phyloP scores from a whole-genome alignment of 2,888 invertebrate species.

The Ramazzottius varieornatus region DNA sequence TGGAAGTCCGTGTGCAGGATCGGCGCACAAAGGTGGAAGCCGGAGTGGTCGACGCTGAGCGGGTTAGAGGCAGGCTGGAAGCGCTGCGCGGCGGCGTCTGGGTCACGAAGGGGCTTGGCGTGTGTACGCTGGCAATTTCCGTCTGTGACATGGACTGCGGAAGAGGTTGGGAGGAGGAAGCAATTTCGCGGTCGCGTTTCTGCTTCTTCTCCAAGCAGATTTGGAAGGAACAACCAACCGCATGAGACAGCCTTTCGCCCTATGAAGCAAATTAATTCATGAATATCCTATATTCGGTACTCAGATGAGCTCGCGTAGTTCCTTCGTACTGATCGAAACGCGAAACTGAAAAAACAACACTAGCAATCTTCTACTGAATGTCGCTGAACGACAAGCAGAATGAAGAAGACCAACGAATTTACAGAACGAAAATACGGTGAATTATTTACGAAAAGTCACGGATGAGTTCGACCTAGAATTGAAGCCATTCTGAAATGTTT shows the following conservation, averaged over 20 bases:
- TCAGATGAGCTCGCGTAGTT: constrained; percentile 6
- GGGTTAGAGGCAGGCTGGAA: constrained; percentile 27
- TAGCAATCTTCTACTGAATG: constrained; percentile 8
- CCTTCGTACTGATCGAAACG: neutral
- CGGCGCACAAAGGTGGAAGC: constrained; percentile 61
- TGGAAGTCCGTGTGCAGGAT: constrained; percentile 64
- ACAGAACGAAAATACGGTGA: too few species aligned
- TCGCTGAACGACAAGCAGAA: neutral
- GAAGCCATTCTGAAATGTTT: too few species aligned
- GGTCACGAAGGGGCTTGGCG: constrained; percentile 2
- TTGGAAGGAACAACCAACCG: constrained; percentile 96
- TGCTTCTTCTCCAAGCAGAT: constrained; percentile 92
- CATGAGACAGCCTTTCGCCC: constrained; percentile 92
- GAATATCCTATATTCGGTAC: too few species aligned
- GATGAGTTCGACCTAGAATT: too few species aligned
- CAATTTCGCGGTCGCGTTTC: constrained; percentile 68
- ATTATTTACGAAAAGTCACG: too few species aligned
- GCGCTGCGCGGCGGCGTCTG: constrained; percentile 5
- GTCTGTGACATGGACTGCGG: neutral
- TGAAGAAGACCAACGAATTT: too few species aligned
- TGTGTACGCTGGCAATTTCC: neutral
- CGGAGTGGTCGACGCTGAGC: constrained; percentile 57
- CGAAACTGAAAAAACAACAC: constrained; percentile 9
- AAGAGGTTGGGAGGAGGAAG: neutral
- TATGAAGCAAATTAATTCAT: constrained; percentile 20